Evolutionary conservation across 92 coral and sea anemone species (phyloP), one percentile per base, ranked within the genome.

Genomic region (Micromussa lordhowensis): DNA sequence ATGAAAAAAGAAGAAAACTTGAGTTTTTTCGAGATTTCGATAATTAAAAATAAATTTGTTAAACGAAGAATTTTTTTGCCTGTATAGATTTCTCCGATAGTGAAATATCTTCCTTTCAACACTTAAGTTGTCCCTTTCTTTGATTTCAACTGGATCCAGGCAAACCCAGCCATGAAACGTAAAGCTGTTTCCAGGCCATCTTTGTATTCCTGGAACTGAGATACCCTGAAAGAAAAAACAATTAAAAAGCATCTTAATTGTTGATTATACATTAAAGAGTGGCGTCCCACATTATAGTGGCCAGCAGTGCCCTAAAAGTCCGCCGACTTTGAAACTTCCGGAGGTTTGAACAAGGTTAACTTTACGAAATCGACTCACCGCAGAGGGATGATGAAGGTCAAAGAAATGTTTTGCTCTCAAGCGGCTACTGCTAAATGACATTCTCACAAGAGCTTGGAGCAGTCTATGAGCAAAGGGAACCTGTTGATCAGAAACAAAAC

Each of bases 131-230:
- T 83, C 80, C 63, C 86, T 29, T 61, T 55, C 79, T 31, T 38
- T 81, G 80, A 76, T 57, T 57, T 85, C 76, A 61, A 36, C 61
- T n/a, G 88, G 36, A 75, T 93, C 98, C 78, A 97, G 87, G 48
- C 95, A 91, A 54, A 97, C 84, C 99, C 98, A 97, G 7, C 94
- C 96, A 87, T 92, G 94, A 79, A 97, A 97, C 0, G 97, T 93
- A 87, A 95, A 97, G 18, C 99, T 98, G 32, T 93, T 83, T 19
- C 99, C 99, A 7, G 92, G 85, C 99, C 99, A 96, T 69, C 96
- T 97, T 80, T 94, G 95, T 35, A 97, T 81, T 1, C 88, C 89
- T 32, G 96, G 98, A 61, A 95, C 93, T 2, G 89, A 83, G 86
- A 97, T 97, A 49, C 99, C 97, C 99, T 97, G 55, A 44, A 5